These are phyloP conservation scores for Cheilinus undulatus DNA, from an alignment of 2,113 vertebrate genomes.

Conservation along the genomic window DNA sequence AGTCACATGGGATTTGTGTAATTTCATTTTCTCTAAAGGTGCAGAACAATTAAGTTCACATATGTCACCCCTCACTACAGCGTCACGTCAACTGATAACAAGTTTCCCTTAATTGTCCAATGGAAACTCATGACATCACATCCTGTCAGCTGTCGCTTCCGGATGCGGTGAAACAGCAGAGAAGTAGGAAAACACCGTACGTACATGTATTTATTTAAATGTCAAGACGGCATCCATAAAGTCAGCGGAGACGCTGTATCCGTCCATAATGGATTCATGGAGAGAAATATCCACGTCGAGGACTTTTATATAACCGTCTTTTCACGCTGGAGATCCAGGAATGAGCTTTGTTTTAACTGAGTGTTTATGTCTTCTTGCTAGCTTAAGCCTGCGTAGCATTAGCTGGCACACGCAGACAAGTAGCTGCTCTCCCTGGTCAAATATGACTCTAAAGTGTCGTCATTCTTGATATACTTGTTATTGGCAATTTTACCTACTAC, in stretches of 20 bases:
- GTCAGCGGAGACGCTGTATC: background rate
- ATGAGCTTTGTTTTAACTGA: constrained; percentile 7
- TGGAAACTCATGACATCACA: constrained; percentile 53
- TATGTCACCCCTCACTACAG: background rate
- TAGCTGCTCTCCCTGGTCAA: background rate
- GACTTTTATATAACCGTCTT: background rate
- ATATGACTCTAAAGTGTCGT: background rate
- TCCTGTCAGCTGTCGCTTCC: constrained; percentile 77
- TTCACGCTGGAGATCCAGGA: background rate
- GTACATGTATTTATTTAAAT: constrained; percentile 64
- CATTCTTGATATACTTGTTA: background rate
- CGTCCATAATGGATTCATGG: background rate
- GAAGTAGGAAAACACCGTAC: constrained; percentile 66
- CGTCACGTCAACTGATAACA: constrained; percentile 28
- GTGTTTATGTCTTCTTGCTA: constrained; percentile 61
- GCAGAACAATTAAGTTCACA: constrained; percentile 26
- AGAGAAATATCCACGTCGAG: background rate
- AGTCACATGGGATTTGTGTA: background rate
- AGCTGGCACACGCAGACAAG: constrained; percentile 50
- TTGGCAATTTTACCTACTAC: background rate
- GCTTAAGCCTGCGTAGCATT: constrained; percentile 62
- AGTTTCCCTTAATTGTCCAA: constrained; percentile 54
- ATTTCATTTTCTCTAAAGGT: background rate
- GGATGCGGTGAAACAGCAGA: constrained; percentile 68
- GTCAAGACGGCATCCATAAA: constrained; percentile 24